Percentiles rank a stretch among this genome's conserved stretches.
Evolutionary conservation across 2,797 vertebrate species (phyloP).

Genomic region (Sandelia bainsii): DNA sequence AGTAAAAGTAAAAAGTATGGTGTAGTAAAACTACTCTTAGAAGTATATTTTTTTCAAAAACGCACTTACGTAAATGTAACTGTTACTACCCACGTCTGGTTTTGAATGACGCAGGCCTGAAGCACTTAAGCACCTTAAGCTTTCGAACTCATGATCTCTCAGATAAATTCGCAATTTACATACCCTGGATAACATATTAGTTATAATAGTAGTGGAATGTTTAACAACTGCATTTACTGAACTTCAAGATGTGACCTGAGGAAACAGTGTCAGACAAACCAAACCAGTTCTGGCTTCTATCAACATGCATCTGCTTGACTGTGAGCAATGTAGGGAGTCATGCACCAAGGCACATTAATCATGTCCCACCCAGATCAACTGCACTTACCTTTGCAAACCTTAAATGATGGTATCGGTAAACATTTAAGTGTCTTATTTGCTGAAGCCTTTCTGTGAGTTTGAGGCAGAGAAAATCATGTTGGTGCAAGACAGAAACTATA

Average conservation of each 20-base stretch:
- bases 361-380: slow-evolving; percentile 36
- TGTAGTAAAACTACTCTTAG: too few relatives aligned
- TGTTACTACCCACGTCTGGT: too few relatives aligned
- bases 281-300: slow-evolving; percentile 15
- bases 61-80: too few relatives aligned
- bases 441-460: slow-evolving; percentile 21
- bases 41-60: too few relatives aligned
- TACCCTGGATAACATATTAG: slow-evolving; percentile 25
- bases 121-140: too few relatives aligned
- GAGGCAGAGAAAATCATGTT: slow-evolving; percentile 47
- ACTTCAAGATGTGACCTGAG: slow-evolving; percentile 7
- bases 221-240: slow-evolving; percentile 24
- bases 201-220: slow-evolving; percentile 33
- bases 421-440: neutral
- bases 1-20: too few relatives aligned
- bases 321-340: slow-evolving; percentile 34
- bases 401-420: slow-evolving; percentile 23
- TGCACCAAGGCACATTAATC: slow-evolving; percentile 32
- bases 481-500: slow-evolving; percentile 42
- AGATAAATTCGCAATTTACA: slow-evolving; percentile 8
- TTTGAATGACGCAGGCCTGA: too few relatives aligned
- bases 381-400: slow-evolving; percentile 15
- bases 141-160: too few relatives aligned
- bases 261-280: slow-evolving; percentile 10
- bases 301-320: slow-evolving; percentile 37